Conservation (phyloP, 2,888 invertebrate species). For the Bombylius major region DNA sequence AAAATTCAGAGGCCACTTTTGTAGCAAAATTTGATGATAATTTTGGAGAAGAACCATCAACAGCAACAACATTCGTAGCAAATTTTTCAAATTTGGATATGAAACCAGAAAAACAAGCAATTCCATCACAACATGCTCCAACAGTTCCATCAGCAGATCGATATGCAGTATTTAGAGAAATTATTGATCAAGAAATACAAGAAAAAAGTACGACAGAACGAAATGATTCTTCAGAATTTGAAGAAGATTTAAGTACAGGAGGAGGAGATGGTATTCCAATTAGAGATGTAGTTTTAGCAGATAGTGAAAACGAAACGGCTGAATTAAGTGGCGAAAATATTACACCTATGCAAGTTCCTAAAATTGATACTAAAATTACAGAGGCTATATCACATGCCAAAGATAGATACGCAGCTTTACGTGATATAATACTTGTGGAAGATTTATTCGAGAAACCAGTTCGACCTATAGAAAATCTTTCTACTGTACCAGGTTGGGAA, state of each 20-base stretch:
- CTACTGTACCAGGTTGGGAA: not conserved
- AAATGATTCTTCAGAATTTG: conserved; percentile 15
- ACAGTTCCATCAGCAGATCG: conserved; percentile 54
- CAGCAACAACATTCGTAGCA: conserved; percentile 43
- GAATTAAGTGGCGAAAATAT: conserved; percentile 13
- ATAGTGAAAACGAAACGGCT: not conserved
- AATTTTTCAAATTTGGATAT: conserved; percentile 50
- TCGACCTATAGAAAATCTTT: not conserved
- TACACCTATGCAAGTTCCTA: conserved; percentile 21
- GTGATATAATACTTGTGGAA: conserved; percentile 60
- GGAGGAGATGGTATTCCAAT: too few species aligned
- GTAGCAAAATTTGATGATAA: conserved; percentile 53
- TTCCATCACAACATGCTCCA: not conserved
- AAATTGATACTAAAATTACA: conserved; percentile 39
- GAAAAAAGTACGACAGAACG: conserved; percentile 24
- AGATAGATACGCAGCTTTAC: conserved; percentile 69
- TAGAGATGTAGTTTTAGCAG: not conserved
- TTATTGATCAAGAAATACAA: conserved; percentile 59
- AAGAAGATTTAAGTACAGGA: not conserved
- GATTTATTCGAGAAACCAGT: conserved; percentile 39
- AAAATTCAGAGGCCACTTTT: conserved; percentile 33
- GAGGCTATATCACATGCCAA: conserved; percentile 40
- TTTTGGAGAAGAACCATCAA: conserved; percentile 38
- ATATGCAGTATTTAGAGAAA: conserved; percentile 79
- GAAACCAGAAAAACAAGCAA: conserved; percentile 18